These are phyloP conservation scores for Bellardia bayeri DNA, from an alignment of 2,888 invertebrate species.

Conservation along the genomic window DNA sequence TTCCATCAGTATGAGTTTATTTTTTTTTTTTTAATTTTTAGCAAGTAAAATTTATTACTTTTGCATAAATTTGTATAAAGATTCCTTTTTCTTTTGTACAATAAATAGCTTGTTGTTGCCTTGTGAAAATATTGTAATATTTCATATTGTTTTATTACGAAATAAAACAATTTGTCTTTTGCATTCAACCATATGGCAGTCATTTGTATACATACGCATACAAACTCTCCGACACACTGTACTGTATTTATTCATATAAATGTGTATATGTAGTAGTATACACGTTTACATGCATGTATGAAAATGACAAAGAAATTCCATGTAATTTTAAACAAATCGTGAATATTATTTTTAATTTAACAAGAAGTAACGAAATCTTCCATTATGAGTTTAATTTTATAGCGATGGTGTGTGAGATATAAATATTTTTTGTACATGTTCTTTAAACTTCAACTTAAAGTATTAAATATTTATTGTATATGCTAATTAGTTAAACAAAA, in stretches of 20 bases:
- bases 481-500: conserved; percentile 25
- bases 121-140: conserved; percentile 55
- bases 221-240: not conserved
- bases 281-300: not conserved
- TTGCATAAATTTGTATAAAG: conserved; percentile 29
- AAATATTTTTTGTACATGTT: conserved; percentile 46
- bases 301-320: conserved; percentile 11
- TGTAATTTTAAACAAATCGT: conserved; percentile 52
- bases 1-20: conserved; percentile 1
- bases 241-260: too few species aligned
- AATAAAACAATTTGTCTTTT: conserved; percentile 66
- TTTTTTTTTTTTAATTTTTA: not conserved
- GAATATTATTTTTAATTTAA: conserved; percentile 55
- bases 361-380: conserved; percentile 6
- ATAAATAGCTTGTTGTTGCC: conserved; percentile 40
- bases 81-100: conserved; percentile 29
- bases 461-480: not conserved
- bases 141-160: conserved; percentile 69
- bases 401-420: conserved; percentile 17
- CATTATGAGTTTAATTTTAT: conserved; percentile 13
- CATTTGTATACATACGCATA: conserved; percentile 46
- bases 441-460: not conserved
- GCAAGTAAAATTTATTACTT: conserved; percentile 47
- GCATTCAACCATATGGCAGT: conserved; percentile 57
- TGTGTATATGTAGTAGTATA: too few species aligned